Percentiles rank a stretch among this genome's conserved stretches.
phyloP scores from a whole-genome alignment of 2,113 vertebrate species.

The Gila orcuttii region DNA sequence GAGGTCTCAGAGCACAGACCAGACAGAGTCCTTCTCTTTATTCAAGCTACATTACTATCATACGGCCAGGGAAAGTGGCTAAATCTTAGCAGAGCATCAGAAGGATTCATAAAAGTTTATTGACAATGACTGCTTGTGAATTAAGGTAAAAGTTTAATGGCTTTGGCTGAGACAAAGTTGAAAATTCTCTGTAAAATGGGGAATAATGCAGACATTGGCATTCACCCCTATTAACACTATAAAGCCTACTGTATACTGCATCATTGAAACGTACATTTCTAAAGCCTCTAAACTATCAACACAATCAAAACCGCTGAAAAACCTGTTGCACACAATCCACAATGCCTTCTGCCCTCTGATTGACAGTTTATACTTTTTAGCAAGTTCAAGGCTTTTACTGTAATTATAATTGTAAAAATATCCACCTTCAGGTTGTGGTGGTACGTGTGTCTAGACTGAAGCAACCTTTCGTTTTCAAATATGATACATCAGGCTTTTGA shows the following conservation, averaged over 20 bases:
- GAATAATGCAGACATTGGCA: not conserved
- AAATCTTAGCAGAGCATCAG: not conserved
- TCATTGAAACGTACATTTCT: not conserved
- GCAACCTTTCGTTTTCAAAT: not conserved
- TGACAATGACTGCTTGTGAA: slow-evolving; percentile 24
- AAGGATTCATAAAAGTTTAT: not conserved
- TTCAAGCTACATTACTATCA: slow-evolving; percentile 3
- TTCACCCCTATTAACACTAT: slow-evolving; percentile 22
- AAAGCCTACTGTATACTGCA: not conserved
- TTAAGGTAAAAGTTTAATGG: slow-evolving; percentile 1
- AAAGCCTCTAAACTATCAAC: too few relatives aligned
- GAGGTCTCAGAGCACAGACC: not conserved
- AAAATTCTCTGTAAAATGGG: not conserved
- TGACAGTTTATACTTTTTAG: not conserved
- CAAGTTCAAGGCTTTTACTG: too few relatives aligned
- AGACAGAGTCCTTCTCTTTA: not conserved
- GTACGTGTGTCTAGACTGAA: not conserved
- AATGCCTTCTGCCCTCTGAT: not conserved
- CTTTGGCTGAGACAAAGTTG: slow-evolving; percentile 2
- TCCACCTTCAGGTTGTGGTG: too few relatives aligned
- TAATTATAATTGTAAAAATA: too few relatives aligned
- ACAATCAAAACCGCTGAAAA: too few relatives aligned
- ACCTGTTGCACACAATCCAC: not conserved
- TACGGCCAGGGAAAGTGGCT: not conserved
- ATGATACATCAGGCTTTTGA: not conserved